These are phyloP conservation scores for Amblyjoppa fuscipennis DNA, from an alignment of 2,888 invertebrate species.

Conservation along the genomic window DNA sequence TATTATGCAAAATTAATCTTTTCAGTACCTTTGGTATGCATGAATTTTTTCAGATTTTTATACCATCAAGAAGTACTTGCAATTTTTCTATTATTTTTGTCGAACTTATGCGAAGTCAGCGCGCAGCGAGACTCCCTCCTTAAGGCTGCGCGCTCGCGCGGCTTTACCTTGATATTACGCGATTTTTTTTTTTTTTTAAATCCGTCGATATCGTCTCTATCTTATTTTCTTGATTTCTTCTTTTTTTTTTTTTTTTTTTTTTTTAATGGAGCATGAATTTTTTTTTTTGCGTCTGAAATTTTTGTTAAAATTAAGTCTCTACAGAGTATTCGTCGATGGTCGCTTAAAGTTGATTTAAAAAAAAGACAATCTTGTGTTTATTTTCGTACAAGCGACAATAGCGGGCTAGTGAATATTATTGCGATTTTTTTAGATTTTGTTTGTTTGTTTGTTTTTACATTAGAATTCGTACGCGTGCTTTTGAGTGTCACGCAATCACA, in stretches of 20 bases:
- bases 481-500: constrained; percentile 22
- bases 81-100: too few species aligned
- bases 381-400: constrained; percentile 45
- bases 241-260: not conserved
- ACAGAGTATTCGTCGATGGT: constrained; percentile 50
- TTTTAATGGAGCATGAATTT: constrained; percentile 35
- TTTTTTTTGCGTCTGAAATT: constrained; percentile 27
- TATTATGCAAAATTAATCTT: too few species aligned
- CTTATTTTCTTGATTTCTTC: not conserved
- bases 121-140: too few species aligned
- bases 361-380: constrained; percentile 3
- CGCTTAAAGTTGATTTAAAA: not conserved
- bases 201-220: constrained; percentile 38
- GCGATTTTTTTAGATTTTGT: not conserved
- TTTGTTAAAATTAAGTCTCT: constrained; percentile 51
- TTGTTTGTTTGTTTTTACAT: not conserved
- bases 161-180: too few species aligned
- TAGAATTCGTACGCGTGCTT: constrained; percentile 16
- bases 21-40: too few species aligned
- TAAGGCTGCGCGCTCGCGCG: too few species aligned
- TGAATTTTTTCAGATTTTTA: too few species aligned
- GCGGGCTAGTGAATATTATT: constrained; percentile 24
- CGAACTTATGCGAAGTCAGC: too few species aligned
- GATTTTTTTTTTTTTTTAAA: too few species aligned
- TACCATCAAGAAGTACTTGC: too few species aligned